A percentile compares a stretch with the other conserved stretches of the same genome.
Conservation (phyloP, 2,797 vertebrate species). For the Muscicapa comitata region DNA sequence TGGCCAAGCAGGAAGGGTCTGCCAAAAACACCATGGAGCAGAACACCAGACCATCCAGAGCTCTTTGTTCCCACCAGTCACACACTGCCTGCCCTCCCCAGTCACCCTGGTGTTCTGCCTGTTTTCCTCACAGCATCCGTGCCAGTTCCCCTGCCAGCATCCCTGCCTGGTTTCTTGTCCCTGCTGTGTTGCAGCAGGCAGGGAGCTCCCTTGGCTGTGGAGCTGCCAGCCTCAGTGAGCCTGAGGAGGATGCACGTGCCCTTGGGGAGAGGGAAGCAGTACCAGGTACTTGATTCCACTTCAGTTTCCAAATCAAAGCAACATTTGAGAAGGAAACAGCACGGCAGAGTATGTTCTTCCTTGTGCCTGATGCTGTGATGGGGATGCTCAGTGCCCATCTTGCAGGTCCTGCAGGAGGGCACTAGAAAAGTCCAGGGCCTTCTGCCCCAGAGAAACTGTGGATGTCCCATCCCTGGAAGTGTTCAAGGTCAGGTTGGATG, state of each 20-base stretch:
- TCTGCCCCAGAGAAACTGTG: background rate
- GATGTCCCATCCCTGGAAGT: background rate
- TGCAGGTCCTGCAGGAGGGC: background rate
- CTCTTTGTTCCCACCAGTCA: background rate
- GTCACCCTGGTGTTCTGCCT: background rate
- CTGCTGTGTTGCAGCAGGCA: background rate
- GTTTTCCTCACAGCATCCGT: background rate
- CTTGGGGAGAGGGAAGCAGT: background rate
- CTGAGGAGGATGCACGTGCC: background rate
- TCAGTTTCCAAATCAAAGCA: background rate
- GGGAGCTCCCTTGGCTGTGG: background rate
- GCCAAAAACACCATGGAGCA: background rate
- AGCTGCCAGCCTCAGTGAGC: background rate
- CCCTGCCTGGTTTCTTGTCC: background rate
- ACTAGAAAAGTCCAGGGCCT: background rate
- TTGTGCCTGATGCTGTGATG: accelerated
- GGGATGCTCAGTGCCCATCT: background rate
- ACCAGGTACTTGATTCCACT: background rate
- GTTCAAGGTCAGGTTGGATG: background rate
- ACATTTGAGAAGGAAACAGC: background rate
- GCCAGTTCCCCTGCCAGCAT: background rate
- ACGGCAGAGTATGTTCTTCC: background rate
- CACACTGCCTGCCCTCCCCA: background rate
- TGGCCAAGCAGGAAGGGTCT: background rate
- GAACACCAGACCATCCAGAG: background rate